Evolutionary conservation across 2,113 vertebrate species (phyloP).

Genomic region (Poecilia latipinna): DNA sequence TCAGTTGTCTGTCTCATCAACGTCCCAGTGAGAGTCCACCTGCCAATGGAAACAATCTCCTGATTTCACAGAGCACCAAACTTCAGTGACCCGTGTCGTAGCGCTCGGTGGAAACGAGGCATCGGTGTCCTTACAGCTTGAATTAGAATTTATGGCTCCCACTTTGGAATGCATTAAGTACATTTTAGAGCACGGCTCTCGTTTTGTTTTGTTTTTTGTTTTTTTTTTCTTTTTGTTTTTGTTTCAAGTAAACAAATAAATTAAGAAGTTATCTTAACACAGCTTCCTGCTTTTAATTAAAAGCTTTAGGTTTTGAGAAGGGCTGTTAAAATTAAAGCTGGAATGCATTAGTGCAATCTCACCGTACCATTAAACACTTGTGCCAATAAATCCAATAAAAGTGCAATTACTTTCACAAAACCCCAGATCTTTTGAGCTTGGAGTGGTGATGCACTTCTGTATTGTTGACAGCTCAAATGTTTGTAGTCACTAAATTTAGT

Average conservation of each 20-base stretch:
- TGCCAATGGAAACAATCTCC: too few relatives aligned
- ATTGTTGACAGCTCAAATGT: not conserved
- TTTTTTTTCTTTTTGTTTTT: not conserved
- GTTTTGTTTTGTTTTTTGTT: not conserved
- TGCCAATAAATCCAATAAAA: not conserved
- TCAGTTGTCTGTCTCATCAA: too few relatives aligned
- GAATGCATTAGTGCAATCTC: not conserved
- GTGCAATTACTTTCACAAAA: not conserved
- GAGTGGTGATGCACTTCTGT: not conserved
- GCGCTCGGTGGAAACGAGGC: too few relatives aligned
- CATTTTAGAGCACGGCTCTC: not conserved
- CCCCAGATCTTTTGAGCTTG: not conserved
- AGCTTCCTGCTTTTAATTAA: not conserved
- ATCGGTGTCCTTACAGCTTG: not conserved
- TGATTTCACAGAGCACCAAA: too few relatives aligned
- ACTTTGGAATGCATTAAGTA: not conserved
- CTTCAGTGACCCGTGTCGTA: too few relatives aligned
- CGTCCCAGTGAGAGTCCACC: too few relatives aligned
- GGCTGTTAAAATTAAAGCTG: not conserved
- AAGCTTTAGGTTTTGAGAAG: not conserved
- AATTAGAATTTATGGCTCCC: not conserved
- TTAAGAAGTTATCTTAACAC: not conserved
- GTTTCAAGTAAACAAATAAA: not conserved
- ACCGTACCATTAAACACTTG: not conserved
- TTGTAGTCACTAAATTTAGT: not conserved